These are phyloP conservation scores for Myotis planiceps DNA, from an alignment of 2,797 vertebrate species.

Conservation along the genomic window DNA sequence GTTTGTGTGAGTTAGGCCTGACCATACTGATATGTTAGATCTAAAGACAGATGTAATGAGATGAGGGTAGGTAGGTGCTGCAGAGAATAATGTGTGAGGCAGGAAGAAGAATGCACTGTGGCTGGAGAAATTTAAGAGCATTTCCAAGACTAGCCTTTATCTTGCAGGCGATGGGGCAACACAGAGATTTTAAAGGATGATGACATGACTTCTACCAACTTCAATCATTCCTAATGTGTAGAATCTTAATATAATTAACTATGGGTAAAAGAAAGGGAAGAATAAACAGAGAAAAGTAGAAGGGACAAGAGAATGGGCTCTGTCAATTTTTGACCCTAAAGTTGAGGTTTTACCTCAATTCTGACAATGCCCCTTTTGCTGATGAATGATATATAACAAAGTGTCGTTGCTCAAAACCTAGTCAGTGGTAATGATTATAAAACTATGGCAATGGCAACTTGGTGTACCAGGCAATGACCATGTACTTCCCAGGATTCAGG, in stretches of 20 bases:
- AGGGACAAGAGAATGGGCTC: background rate
- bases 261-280: background rate
- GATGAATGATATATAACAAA: background rate
- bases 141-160: background rate
- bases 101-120: background rate
- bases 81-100: background rate
- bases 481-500: conserved; percentile 39
- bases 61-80: background rate
- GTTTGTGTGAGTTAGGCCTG: background rate
- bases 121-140: background rate
- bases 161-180: background rate
- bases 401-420: background rate
- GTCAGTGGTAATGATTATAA: background rate
- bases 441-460: background rate
- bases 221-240: background rate
- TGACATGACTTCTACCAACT: background rate
- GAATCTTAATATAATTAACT: background rate
- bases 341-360: background rate
- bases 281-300: background rate
- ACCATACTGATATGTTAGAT: background rate
- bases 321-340: background rate
- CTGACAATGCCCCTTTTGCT: background rate
- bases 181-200: background rate
- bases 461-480: background rate
- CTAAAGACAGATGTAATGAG: background rate